These are phyloP conservation scores for Trachurus trachurus DNA, from an alignment of 2,797 vertebrate genomes.

Conservation along the genomic window DNA sequence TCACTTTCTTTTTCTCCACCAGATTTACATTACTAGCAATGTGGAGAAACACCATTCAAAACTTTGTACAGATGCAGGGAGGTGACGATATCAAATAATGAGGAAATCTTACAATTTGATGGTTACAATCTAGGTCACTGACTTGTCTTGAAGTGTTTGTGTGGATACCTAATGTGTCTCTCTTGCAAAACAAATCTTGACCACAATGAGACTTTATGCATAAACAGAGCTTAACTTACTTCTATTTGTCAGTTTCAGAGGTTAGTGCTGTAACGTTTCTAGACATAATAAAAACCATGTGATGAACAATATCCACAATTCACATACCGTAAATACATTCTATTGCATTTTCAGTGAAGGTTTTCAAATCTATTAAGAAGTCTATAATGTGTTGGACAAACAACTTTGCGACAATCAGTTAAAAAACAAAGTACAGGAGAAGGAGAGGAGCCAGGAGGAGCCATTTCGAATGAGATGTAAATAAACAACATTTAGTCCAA, in stretches of 20 bases:
- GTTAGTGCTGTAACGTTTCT: neutral
- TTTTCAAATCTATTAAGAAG: neutral
- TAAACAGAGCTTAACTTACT: neutral
- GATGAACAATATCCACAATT: neutral
- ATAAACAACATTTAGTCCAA: neutral
- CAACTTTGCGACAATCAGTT: neutral
- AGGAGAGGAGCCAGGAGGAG: neutral
- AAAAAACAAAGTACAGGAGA: neutral
- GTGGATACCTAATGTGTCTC: neutral
- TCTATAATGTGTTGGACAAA: neutral
- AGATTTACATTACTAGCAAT: neutral
- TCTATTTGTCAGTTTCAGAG: no score
- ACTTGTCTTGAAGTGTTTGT: neutral
- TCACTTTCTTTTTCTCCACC: neutral
- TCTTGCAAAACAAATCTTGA: neutral
- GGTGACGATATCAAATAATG: neutral
- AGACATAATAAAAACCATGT: neutral
- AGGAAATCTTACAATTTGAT: neutral
- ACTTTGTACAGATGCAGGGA: neutral
- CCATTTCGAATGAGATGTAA: no score
- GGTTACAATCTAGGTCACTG: neutral
- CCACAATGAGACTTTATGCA: neutral
- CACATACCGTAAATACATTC: neutral
- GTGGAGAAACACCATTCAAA: neutral
- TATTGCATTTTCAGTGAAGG: neutral